These are phyloP conservation scores for Malurus leucopterus DNA, from an alignment of 2,797 vertebrate genomes.

Conservation along the genomic window DNA sequence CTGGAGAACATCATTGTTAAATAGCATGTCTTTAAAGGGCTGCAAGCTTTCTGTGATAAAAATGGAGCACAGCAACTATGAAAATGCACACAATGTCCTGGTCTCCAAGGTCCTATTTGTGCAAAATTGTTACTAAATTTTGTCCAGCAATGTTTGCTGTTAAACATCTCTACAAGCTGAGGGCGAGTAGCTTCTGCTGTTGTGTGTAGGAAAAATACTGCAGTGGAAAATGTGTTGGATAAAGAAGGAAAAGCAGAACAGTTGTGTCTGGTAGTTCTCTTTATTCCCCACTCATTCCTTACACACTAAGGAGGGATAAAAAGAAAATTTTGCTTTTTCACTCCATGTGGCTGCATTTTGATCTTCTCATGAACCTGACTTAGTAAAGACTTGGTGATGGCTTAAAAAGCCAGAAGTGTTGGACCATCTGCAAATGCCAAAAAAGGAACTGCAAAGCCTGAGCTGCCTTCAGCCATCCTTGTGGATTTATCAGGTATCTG, in stretches of 20 bases:
- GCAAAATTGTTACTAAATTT: not conserved
- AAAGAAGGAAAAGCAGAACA: not conserved
- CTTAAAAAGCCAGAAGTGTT: not conserved
- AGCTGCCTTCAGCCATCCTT: not conserved
- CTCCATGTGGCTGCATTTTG: not conserved
- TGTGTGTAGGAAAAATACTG: not conserved
- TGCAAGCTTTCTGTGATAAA: not conserved
- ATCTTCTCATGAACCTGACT: not conserved
- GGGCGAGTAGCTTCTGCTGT: not conserved
- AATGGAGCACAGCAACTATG: not conserved
- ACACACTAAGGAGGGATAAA: not conserved
- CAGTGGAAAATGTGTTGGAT: not conserved
- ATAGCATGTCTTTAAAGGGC: not conserved
- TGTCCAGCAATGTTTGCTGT: not conserved
- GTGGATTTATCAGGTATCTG: slow-evolving; percentile 27
- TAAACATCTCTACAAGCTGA: not conserved
- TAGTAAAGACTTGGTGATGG: not conserved
- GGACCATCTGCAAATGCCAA: not conserved
- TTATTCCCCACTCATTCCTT: not conserved
- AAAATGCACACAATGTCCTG: not conserved
- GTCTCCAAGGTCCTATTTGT: not conserved
- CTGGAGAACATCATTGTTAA: not conserved
- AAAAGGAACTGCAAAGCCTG: not conserved
- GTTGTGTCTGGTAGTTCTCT: not conserved
- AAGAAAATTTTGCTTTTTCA: not conserved